Evolutionary conservation across 2,113 vertebrate species (phyloP).

Genomic region (Globicephala melas): DNA sequence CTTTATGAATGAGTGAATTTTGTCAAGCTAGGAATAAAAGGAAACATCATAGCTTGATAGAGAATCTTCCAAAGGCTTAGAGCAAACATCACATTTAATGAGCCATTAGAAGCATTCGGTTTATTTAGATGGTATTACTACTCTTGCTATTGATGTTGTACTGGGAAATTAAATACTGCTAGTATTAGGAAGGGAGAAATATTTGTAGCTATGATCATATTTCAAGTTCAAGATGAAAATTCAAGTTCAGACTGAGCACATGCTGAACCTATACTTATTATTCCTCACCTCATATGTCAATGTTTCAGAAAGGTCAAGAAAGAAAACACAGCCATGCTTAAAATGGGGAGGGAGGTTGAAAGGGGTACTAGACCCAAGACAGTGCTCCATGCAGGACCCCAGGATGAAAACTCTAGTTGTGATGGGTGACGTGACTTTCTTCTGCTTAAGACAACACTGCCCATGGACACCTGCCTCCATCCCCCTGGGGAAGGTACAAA

Average conservation of each 20-base stretch:
- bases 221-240: neutral
- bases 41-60: neutral
- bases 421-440: neutral
- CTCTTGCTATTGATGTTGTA: neutral
- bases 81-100: neutral
- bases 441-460: neutral
- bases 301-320: neutral
- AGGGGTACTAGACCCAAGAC: neutral
- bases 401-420: rapidly evolving
- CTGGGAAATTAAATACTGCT: neutral
- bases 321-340: neutral
- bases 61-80: neutral
- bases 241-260: neutral
- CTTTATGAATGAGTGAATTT: neutral
- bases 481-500: neutral
- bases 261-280: neutral
- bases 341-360: neutral
- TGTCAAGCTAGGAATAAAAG: neutral
- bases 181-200: neutral
- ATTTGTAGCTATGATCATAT: neutral
- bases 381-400: neutral
- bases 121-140: neutral
- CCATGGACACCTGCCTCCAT: neutral
- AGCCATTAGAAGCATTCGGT: neutral
- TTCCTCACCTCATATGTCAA: neutral